These are phyloP conservation scores for Diarsia rubi DNA, from an alignment of 2,888 invertebrate genomes.

Conservation along the genomic window DNA sequence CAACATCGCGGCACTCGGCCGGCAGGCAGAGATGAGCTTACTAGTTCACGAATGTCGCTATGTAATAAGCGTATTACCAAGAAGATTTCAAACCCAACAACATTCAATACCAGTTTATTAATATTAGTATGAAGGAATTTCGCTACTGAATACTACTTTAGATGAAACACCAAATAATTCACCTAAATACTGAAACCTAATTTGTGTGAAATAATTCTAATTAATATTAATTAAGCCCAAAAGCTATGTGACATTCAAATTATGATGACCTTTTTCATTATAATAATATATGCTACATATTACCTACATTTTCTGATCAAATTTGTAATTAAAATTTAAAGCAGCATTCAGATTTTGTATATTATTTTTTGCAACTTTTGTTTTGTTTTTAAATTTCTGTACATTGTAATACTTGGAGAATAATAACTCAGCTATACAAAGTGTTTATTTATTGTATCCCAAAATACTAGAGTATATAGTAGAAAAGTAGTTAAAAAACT, in stretches of 20 bases:
- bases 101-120: not conserved
- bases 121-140: not conserved
- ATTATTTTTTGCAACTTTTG: not conserved
- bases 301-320: slow-evolving; percentile 33
- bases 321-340: slow-evolving; percentile 27
- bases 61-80: not conserved
- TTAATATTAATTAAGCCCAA: slow-evolving; percentile 48
- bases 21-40: not conserved
- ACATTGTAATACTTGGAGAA: not conserved
- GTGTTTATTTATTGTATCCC: no score
- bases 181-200: slow-evolving; percentile 19
- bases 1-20: not conserved
- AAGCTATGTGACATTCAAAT: slow-evolving; percentile 34
- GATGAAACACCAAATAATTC: not conserved
- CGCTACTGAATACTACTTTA: not conserved
- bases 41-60: not conserved
- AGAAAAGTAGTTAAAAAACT: no score
- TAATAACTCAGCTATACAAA: not conserved
- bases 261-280: slow-evolving; percentile 32
- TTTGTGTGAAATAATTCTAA: slow-evolving; percentile 35
- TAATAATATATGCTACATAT: slow-evolving; percentile 18
- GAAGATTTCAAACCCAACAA: not conserved
- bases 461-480: no score
- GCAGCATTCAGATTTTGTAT: not conserved
- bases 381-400: not conserved